These are phyloP conservation scores for Sesia apiformis DNA, from an alignment of 2,888 invertebrate genomes.

Conservation along the genomic window DNA sequence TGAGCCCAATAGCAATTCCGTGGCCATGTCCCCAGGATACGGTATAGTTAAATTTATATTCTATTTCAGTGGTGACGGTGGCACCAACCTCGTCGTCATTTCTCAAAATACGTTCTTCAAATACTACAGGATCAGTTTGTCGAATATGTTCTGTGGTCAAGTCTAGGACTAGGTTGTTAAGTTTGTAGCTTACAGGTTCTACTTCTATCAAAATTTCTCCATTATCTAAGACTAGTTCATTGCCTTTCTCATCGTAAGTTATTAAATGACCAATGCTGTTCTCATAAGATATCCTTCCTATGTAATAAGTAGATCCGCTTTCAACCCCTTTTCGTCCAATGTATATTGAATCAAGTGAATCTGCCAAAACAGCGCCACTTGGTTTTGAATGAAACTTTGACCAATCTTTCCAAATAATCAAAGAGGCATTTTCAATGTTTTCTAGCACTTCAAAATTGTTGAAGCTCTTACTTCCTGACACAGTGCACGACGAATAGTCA, in stretches of 20 bases:
- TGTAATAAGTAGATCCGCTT: conserved; percentile 67
- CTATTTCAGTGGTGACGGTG: conserved; percentile 82
- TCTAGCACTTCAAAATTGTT: conserved; percentile 81
- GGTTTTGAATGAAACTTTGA: conserved; percentile 78
- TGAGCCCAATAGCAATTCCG: conserved; percentile 81
- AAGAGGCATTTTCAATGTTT: conserved; percentile 84
- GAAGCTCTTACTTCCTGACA: conserved; percentile 76
- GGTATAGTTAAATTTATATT: conserved; percentile 80
- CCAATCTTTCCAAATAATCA: conserved; percentile 86
- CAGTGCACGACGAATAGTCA: conserved; percentile 76
- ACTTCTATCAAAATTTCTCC: conserved; percentile 88
- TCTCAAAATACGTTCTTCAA: conserved; percentile 65
- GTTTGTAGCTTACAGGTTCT: conserved; percentile 85
- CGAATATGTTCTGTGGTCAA: conserved; percentile 65
- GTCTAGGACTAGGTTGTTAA: conserved; percentile 78
- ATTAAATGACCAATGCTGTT: conserved; percentile 80
- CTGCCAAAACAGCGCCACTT: conserved; percentile 80
- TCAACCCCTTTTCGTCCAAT: conserved; percentile 49
- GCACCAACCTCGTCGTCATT: conserved; percentile 74
- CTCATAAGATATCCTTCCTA: conserved; percentile 82
- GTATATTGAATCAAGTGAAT: conserved; percentile 49
- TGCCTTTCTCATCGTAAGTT: conserved; percentile 77
- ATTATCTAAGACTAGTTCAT: conserved; percentile 69
- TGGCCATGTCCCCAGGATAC: conserved; percentile 87
- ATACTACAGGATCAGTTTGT: conserved; percentile 60